phyloP scores from a whole-genome alignment of 2,888 invertebrate species.

The Scaptodrosophila latifasciaeformis region DNA sequence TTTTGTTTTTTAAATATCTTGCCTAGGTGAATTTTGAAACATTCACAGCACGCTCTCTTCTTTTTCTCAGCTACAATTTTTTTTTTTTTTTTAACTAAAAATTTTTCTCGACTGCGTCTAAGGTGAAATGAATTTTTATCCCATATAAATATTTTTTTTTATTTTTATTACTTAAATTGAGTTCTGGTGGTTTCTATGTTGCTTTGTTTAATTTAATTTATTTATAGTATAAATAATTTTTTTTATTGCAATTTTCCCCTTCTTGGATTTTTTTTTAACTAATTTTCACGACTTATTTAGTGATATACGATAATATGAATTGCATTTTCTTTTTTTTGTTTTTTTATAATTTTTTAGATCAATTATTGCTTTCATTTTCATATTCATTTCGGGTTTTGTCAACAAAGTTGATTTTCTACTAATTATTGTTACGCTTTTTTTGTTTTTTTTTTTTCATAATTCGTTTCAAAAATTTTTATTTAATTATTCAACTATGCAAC shows the following conservation, averaged over 20 bases:
- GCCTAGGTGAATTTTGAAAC: too few species aligned
- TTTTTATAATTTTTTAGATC: too few species aligned
- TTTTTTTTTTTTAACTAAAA: too few species aligned
- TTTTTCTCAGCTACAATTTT: too few species aligned
- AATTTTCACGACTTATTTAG: neutral
- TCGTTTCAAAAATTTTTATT: constrained; percentile 54
- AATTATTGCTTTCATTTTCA: constrained; percentile 67
- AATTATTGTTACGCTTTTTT: constrained; percentile 66
- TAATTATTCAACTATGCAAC: constrained; percentile 56
- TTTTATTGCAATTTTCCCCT: neutral
- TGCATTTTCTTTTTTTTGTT: neutral
- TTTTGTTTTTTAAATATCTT: too few species aligned
- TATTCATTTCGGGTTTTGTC: too few species aligned
- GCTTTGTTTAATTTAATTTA: constrained; percentile 16
- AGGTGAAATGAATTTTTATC: too few species aligned
- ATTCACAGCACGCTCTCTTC: too few species aligned
- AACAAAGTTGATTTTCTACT: constrained; percentile 32
- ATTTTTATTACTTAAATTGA: neutral
- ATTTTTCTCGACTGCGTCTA: too few species aligned
- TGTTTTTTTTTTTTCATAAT: constrained; percentile 26
- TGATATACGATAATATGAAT: neutral
- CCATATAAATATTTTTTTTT: too few species aligned
- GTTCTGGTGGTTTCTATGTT: constrained; percentile 36
- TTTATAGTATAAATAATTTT: constrained; percentile 5
- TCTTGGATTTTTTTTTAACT: constrained; percentile 13